A percentile compares a stretch with the other conserved stretches of the same genome.
phyloP scores from a whole-genome alignment of 2,888 invertebrate species.

The Plebejus melissa region DNA sequence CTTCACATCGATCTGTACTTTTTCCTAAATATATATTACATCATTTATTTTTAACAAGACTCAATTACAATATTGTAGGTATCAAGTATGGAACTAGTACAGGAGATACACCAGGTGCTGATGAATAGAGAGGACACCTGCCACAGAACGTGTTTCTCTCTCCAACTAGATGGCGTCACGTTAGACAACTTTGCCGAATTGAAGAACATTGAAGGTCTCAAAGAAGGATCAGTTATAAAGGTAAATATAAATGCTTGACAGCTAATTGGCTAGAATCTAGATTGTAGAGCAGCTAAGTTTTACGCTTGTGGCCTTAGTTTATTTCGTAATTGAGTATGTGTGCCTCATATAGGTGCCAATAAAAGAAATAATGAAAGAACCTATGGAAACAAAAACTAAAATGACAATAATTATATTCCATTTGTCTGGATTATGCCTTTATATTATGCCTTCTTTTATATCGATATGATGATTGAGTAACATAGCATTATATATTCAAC shows the following conservation, averaged over 20 bases:
- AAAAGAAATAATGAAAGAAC: too few species aligned
- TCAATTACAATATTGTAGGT: constrained; percentile 75
- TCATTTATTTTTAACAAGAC: not conserved
- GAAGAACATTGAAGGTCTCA: constrained; percentile 96
- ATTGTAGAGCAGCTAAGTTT: too few species aligned
- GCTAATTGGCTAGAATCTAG: too few species aligned
- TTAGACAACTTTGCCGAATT: constrained; percentile 98
- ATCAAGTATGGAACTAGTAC: constrained; percentile 97
- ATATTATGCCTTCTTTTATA: not conserved
- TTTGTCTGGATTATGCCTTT: not conserved
- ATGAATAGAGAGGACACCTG: constrained; percentile 99
- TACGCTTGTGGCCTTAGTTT: too few species aligned
- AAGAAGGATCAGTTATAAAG: constrained; percentile 95
- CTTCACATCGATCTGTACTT: too few species aligned
- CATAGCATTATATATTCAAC: too few species aligned
- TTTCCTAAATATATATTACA: too few species aligned
- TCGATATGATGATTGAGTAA: too few species aligned
- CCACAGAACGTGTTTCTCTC: constrained; percentile 97
- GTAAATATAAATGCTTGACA: constrained; percentile 58
- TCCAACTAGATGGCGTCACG: constrained; percentile 95
- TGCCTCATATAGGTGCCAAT: too few species aligned
- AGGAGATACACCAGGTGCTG: constrained; percentile 97
- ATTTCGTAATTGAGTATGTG: too few species aligned
- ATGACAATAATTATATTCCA: too few species aligned
- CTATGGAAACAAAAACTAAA: too few species aligned